Evolutionary conservation across 2,113 vertebrate genomes (phyloP).

Genomic region (Monarcha castaneiventris): DNA sequence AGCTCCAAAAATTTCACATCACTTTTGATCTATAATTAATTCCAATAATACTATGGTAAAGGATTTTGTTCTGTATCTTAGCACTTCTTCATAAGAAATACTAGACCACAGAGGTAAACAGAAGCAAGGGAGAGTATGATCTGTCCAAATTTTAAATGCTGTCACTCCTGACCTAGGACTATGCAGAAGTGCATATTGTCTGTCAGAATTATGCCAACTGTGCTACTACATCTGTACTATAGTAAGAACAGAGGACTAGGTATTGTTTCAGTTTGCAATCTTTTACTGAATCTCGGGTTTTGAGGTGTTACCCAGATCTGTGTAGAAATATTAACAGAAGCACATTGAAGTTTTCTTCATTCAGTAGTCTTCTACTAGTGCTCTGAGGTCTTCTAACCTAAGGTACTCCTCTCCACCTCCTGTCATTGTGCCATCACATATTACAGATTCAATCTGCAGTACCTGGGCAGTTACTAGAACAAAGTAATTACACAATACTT

Average conservation of each 20-base stretch:
- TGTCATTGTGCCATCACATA: constrained; percentile 88
- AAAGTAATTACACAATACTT: background rate
- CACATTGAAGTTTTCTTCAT: background rate
- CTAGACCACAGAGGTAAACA: background rate
- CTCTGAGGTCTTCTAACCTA: constrained; percentile 88
- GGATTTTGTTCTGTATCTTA: background rate
- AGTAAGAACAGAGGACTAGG: background rate
- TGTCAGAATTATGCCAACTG: background rate
- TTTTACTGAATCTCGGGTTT: background rate
- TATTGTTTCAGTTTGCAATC: background rate
- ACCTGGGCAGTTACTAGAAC: background rate
- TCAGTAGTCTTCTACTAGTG: constrained; percentile 84
- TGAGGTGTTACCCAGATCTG: background rate
- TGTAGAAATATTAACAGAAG: background rate
- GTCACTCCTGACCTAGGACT: background rate
- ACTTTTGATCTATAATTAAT: background rate
- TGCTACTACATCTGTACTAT: background rate
- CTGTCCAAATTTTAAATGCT: background rate
- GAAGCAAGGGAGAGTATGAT: background rate
- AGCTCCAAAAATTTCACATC: background rate
- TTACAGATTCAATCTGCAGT: background rate
- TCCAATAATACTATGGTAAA: background rate
- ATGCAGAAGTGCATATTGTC: background rate
- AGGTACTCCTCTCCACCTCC: constrained; percentile 90
- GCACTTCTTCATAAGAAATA: background rate